Conservation (phyloP, 2,797 vertebrate genomes). For the Semotilus atromaculatus region DNA sequence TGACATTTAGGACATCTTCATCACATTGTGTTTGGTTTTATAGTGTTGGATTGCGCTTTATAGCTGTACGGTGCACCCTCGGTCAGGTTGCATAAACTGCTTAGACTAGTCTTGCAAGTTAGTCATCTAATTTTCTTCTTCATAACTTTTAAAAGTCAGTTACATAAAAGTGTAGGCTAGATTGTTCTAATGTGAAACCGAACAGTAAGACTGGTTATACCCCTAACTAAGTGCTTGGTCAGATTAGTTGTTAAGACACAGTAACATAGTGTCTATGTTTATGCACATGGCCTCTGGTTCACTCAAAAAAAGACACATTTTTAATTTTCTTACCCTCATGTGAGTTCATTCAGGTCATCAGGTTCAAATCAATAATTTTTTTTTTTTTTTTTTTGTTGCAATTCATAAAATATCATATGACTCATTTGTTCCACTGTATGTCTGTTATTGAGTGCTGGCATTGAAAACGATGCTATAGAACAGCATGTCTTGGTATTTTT, state of each 20-base stretch:
- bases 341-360: not conserved
- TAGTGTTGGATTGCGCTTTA: not conserved
- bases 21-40: not conserved
- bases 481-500: conserved; percentile 10
- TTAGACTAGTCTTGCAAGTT: not conserved
- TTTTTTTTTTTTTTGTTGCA: not conserved
- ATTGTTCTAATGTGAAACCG: not conserved
- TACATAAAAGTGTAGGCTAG: not conserved
- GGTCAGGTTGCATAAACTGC: not conserved
- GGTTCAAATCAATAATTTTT: not conserved
- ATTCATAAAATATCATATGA: not conserved
- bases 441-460: conserved; percentile 3
- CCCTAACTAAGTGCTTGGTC: not conserved
- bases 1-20: not conserved
- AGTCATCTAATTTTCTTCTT: not conserved
- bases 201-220: not conserved
- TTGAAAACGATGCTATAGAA: not conserved
- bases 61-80: not conserved
- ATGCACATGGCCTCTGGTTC: not conserved
- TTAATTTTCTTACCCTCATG: not conserved
- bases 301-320: not conserved
- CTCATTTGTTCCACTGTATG: not conserved
- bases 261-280: not conserved
- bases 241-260: not conserved
- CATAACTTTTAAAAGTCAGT: not conserved